Evolutionary conservation across 2,888 invertebrate genomes (phyloP).

Genomic region (Pterostichus madidus): DNA sequence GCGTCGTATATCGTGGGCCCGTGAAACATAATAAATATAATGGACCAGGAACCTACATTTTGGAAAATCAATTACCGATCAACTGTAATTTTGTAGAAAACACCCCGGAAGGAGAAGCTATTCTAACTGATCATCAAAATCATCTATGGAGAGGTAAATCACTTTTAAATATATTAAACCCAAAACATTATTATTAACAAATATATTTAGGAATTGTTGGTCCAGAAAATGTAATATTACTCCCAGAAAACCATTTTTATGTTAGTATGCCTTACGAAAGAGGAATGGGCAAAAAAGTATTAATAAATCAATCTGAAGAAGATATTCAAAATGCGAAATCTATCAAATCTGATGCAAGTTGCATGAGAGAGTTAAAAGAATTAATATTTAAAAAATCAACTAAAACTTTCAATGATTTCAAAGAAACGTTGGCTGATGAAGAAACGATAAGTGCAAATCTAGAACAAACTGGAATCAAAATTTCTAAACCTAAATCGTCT

Average conservation of each 20-base stretch:
- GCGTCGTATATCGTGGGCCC: conserved; percentile 78
- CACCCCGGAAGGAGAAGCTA: conserved; percentile 77
- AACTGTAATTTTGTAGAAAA: conserved; percentile 79
- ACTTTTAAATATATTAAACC: conserved; percentile 15
- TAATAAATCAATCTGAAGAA: conserved; percentile 4
- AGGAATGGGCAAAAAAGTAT: conserved; percentile 69
- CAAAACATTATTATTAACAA: conserved; percentile 1
- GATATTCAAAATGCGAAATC: neutral
- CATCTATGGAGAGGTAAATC: conserved; percentile 79
- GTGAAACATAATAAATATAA: conserved; percentile 78
- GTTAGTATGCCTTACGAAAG: conserved; percentile 70
- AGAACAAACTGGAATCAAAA: neutral
- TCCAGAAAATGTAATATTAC: conserved; percentile 70
- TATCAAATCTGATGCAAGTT: conserved; percentile 68
- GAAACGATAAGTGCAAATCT: neutral
- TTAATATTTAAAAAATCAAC: conserved; percentile 55
- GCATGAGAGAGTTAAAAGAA: conserved; percentile 63
- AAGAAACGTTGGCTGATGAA: conserved; percentile 60
- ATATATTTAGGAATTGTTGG: conserved; percentile 69
- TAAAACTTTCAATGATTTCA: conserved; percentile 59
- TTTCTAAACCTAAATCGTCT: neutral
- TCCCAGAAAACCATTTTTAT: conserved; percentile 74
- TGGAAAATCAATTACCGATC: conserved; percentile 79
- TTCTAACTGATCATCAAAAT: conserved; percentile 79
- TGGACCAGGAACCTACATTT: conserved; percentile 78